phyloP scores from a whole-genome alignment of 2,888 invertebrate species.

The Pardosa pseudoannulata region DNA sequence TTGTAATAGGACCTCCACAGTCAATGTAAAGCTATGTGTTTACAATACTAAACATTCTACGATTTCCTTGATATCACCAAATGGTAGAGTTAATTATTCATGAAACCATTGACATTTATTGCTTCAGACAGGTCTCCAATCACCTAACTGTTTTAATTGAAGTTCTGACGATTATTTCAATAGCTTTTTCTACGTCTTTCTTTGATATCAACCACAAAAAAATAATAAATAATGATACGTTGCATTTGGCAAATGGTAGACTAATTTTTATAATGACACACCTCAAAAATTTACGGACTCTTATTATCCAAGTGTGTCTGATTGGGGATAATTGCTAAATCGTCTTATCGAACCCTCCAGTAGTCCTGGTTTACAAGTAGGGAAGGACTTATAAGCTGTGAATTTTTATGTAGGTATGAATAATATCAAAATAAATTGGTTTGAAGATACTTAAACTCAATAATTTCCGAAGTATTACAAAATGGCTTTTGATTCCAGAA shows the following conservation, averaged over 20 bases:
- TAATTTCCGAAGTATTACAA: too few relatives aligned
- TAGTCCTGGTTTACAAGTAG: background rate
- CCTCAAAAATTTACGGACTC: conserved; percentile 57
- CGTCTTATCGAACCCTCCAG: background rate
- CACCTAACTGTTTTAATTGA: background rate
- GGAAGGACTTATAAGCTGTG: background rate
- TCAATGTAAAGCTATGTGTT: background rate
- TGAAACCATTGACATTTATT: background rate
- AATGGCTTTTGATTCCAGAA: too few relatives aligned
- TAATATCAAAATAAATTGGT: too few relatives aligned
- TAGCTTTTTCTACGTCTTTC: conserved; percentile 14
- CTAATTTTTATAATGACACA: conserved; percentile 51
- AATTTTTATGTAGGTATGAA: background rate
- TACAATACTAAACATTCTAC: background rate
- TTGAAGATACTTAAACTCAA: too few relatives aligned
- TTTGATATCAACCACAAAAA: conserved; percentile 24
- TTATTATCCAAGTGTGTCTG: conserved; percentile 41
- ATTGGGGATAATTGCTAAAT: conserved; percentile 49
- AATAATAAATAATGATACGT: conserved; percentile 37
- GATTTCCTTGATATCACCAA: background rate
- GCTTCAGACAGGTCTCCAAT: background rate
- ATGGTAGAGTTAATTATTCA: background rate
- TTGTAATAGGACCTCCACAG: background rate
- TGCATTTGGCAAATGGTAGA: conserved; percentile 30
- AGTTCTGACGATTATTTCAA: background rate